These are phyloP conservation scores for Mamestra brassicae DNA, from an alignment of 2,888 invertebrate species.

Conservation along the genomic window DNA sequence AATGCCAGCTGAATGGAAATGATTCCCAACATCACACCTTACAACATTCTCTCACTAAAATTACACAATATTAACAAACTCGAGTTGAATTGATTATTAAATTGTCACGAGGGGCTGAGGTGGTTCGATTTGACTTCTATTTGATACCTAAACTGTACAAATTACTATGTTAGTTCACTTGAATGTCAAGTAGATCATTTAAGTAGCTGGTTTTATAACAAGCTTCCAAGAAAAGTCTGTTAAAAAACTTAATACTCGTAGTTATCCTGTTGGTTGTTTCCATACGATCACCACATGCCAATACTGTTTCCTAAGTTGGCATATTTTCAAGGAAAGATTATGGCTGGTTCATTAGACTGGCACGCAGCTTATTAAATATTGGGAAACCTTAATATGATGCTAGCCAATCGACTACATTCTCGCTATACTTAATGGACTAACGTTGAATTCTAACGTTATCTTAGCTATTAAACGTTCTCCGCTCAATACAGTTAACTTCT, in stretches of 20 bases:
- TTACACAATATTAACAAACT: conserved; percentile 40
- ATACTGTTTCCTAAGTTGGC: neutral
- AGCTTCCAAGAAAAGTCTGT: neutral
- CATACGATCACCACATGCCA: neutral
- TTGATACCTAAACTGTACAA: conserved; percentile 10
- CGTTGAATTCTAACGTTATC: neutral
- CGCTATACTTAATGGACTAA: conserved; percentile 1
- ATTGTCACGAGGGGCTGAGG: neutral
- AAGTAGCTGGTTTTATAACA: neutral
- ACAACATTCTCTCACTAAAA: conserved; percentile 42
- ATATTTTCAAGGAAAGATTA: conserved; percentile 9
- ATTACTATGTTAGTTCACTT: neutral
- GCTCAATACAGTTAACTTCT: neutral
- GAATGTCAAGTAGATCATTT: conserved; percentile 14
- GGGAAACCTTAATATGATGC: conserved; percentile 18
- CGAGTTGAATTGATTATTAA: conserved; percentile 15
- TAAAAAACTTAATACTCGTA: neutral
- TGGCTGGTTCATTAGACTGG: conserved; percentile 6
- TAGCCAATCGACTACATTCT: conserved; percentile 20
- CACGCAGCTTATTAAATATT: conserved; percentile 26
- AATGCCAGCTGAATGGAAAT: conserved; percentile 57
- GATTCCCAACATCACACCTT: conserved; percentile 43
- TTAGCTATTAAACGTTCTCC: conserved; percentile 9
- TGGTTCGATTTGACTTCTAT: neutral
- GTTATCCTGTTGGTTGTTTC: neutral